Base-by-base conservation (phyloP, 2,888 invertebrate species). In the Ptychoptera contaminata region DNA sequence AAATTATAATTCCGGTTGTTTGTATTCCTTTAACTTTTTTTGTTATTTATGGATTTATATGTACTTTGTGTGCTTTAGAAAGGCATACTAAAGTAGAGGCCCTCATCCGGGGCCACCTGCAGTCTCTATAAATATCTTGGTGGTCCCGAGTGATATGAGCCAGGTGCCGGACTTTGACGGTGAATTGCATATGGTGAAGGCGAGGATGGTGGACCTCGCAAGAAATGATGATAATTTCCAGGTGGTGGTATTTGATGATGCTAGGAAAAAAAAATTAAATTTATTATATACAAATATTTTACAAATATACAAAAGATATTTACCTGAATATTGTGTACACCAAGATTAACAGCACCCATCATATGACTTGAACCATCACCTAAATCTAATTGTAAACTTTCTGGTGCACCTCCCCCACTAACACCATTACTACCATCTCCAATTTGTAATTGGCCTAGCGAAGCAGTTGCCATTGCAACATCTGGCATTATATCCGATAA, bases 401-500 rank as follows among this genome's bases (percentile, higher is more conserved):
- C 65, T n/a, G 62, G 59, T 51, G 61, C 59, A 48, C 63, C 63
- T 43, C 56, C 59, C 34, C 12, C 45, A 49, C 16, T 46, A 44
- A 35, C 49, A 46, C n/a, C 15, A 23, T 23, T 23, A 23, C 23
- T 23, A 23, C 23, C 23, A 16, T 45, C 61, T 58, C 2, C 60
- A 51, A 78, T 67, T 63, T 79, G 79, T 58, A 79, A 72, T 62
- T 73, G 83, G 7, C 70, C 80, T 58, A 72, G 73, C 50, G 74
- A 82, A 50, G 77, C 81, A 46, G 79, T 88, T 56, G 90, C 90
- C 87, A 90, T 88, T 12, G 90, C 90, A 54, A 91, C 88, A 67
- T 92, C 91, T 0, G 91, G 91, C 78, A 91, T 88, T 56, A 82
- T 79, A 49, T 86, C 86, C 16, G 82, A 77, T 49, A 83, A 67